Conservation (phyloP, 2,113 vertebrate species). For the Aplodontia rufa region DNA sequence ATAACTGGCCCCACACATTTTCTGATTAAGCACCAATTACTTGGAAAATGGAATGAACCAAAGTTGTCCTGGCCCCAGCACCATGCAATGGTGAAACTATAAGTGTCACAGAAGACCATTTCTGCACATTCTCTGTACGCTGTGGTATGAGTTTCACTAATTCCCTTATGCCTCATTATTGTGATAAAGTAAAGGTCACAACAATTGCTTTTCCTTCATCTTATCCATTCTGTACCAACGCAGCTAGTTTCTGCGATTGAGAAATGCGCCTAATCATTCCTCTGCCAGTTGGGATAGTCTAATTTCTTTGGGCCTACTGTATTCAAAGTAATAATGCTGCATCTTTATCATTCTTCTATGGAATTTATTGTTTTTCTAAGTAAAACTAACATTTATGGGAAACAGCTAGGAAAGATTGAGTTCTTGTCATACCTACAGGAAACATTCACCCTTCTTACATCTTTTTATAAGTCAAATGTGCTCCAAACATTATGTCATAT, state of each 20-base stretch:
- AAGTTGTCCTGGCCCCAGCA: background rate
- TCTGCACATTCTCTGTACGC: background rate
- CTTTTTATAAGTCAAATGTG: constrained; percentile 58
- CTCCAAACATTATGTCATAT: constrained; percentile 51
- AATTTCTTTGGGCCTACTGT: background rate
- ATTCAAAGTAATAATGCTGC: background rate
- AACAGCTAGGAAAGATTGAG: constrained; percentile 59
- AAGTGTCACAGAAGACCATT: background rate
- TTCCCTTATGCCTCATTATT: background rate
- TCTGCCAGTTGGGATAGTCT: background rate
- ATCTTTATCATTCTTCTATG: background rate
- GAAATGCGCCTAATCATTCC: background rate
- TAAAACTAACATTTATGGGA: constrained; percentile 49
- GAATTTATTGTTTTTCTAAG: constrained; percentile 70
- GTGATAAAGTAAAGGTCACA: background rate
- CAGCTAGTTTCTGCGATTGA: background rate
- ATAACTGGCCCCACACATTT: background rate
- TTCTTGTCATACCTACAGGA: constrained; percentile 44
- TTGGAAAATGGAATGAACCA: constrained; percentile 24
- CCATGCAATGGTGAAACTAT: background rate
- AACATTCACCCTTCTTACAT: background rate
- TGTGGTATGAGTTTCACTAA: background rate
- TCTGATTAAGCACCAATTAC: background rate
- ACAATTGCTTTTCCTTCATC: background rate
- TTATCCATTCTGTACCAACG: background rate